Evolutionary conservation across 2,113 vertebrate species (phyloP).

Genomic region (Chroicocephalus ridibundus): DNA sequence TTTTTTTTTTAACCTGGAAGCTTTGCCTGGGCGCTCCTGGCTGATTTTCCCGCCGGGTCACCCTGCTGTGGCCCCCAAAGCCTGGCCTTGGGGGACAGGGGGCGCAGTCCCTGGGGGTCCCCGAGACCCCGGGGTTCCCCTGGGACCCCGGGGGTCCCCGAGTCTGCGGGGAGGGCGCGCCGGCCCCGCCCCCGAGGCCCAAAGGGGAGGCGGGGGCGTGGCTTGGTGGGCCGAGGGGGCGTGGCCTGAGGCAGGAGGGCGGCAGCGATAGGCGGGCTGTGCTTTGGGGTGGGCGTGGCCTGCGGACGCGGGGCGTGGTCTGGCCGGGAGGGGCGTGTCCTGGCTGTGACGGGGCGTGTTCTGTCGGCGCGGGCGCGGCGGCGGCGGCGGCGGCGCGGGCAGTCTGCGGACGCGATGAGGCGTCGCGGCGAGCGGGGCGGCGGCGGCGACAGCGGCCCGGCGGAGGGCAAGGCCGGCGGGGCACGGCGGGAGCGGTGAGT

Average conservation of each 20-base stretch:
- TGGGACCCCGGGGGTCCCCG: neutral
- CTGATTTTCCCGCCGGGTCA: fast-evolving
- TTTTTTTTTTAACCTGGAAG: neutral
- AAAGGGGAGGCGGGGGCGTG: neutral
- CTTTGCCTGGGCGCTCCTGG: neutral
- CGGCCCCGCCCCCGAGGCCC: neutral
- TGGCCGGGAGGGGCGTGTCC: neutral
- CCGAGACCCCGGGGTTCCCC: neutral
- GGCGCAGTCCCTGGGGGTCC: neutral
- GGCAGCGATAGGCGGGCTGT: no score
- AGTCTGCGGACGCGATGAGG: neutral
- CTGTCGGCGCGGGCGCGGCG: no score
- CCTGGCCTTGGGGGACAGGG: neutral
- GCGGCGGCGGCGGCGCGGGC: no score
- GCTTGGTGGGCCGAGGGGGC: neutral
- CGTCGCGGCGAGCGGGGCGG: neutral
- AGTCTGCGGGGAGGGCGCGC: neutral
- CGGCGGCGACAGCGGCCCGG: neutral
- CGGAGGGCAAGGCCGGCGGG: neutral
- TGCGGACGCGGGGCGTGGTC: no score
- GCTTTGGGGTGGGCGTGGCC: no score
- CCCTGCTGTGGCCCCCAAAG: neutral
- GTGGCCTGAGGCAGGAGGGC: neutral
- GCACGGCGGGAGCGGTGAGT: neutral
- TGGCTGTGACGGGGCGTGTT: neutral